These are phyloP conservation scores for Cylindroiulus punctatus DNA, from an alignment of 2,888 invertebrate genomes.

Conservation along the genomic window DNA sequence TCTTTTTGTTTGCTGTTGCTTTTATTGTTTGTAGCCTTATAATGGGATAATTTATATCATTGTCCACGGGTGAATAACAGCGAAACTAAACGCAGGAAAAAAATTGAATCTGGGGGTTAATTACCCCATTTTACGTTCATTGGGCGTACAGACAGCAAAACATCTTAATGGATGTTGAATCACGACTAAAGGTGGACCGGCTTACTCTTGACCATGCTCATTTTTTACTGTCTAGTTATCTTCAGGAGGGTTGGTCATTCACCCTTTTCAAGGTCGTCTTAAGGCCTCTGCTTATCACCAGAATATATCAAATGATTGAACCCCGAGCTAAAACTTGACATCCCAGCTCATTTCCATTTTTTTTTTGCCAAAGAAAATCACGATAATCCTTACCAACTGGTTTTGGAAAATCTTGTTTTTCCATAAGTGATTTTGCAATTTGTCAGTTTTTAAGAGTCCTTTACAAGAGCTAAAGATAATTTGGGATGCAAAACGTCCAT, in stretches of 20 bases:
- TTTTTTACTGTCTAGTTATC: slow-evolving; percentile 5
- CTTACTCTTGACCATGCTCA: neutral
- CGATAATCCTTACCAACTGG: slow-evolving; percentile 13
- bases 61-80: neutral
- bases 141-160: slow-evolving; percentile 12
- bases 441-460: neutral
- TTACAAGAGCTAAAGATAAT: neutral
- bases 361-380: neutral
- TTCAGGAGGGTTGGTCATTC: slow-evolving; percentile 44
- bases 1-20: neutral
- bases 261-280: slow-evolving; percentile 49
- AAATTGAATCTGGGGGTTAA: neutral
- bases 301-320: slow-evolving; percentile 4
- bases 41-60: neutral
- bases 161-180: neutral
- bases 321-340: slow-evolving; percentile 31
- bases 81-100: neutral
- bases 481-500: neutral
- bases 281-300: neutral
- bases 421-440: neutral
- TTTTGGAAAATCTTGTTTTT: slow-evolving; percentile 4
- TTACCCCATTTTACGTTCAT: neutral
- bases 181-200: neutral
- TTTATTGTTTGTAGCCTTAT: neutral
- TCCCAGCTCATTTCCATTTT: neutral